Percentiles rank a stretch among this genome's conserved stretches.
phyloP scores from a whole-genome alignment of 1,140 invertebrate genomes.

The Brachionus paranguensis region DNA sequence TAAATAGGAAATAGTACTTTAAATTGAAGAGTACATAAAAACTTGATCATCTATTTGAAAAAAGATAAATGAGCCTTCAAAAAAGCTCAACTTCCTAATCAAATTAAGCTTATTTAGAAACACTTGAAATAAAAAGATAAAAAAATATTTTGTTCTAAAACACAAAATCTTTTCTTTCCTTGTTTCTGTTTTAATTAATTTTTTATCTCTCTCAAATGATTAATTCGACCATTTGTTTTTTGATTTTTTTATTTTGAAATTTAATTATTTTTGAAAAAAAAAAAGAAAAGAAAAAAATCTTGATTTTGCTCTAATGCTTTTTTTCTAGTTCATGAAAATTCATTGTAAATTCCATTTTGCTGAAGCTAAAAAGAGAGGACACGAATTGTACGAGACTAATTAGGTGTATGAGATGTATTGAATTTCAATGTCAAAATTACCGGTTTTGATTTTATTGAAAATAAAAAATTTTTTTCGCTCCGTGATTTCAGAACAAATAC shows the following conservation, averaged over 20 bases:
- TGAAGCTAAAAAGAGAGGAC: neutral
- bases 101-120: conserved; percentile 1
- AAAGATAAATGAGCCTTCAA: conserved; percentile 16
- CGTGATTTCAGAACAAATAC: conserved; percentile 20
- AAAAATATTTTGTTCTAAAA: neutral
- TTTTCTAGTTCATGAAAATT: neutral
- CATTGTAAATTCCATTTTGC: neutral
- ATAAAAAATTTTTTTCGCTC: neutral
- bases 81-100: conserved; percentile 9
- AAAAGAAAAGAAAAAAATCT: neutral
- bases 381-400: neutral
- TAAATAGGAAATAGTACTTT: neutral
- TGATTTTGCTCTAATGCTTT: neutral
- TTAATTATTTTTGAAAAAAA: neutral
- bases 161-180: neutral
- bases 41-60: neutral
- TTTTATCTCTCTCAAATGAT: conserved; percentile 19
- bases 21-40: neutral
- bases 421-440: conserved; percentile 5
- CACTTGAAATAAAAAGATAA: conserved; percentile 22
- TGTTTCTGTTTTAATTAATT: neutral
- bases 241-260: neutral
- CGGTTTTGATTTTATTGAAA: conserved; percentile 12
- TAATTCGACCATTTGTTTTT: conserved; percentile 20
- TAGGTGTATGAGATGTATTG: neutral